A percentile compares a stretch with the other conserved stretches of the same genome.
phyloP scores from a whole-genome alignment of 2,113 vertebrate genomes.

The human (Homo sapiens) region DNA sequence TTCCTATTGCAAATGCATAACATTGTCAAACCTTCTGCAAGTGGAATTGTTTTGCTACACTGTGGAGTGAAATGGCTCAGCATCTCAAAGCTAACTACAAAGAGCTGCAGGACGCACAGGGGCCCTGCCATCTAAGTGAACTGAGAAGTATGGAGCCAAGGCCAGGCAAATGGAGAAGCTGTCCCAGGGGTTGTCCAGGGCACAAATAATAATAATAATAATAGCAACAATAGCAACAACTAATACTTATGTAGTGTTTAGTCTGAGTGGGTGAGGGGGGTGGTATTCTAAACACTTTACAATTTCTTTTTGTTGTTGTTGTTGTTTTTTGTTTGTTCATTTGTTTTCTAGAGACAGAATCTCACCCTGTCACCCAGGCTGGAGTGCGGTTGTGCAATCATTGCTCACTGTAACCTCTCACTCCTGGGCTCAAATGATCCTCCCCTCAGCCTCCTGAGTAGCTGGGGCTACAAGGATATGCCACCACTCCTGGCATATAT shows the following conservation, averaged over 20 bases:
- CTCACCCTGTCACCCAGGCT: neutral
- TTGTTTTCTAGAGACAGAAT: neutral
- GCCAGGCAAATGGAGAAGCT: neutral
- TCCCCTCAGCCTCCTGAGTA: neutral
- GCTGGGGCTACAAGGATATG: neutral
- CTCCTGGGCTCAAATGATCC: neutral
- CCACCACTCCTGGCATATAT: no score
- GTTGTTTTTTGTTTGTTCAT: neutral
- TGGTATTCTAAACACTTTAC: neutral
- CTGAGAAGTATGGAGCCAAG: rapidly evolving
- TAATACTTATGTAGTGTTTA: no score
- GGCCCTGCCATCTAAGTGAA: neutral
- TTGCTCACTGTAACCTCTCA: neutral
- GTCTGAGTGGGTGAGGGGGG: no score
- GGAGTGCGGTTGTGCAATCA: neutral
- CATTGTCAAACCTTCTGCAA: neutral
- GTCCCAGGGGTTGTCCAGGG: neutral
- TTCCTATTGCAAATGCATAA: neutral
- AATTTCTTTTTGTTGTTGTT: neutral
- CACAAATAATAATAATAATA: neutral
- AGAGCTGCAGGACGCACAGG: neutral
- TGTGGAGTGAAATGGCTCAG: neutral
- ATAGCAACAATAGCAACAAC: neutral
- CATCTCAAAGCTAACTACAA: neutral
- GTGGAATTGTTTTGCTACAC: neutral